These are phyloP conservation scores for Cephus nigrinus DNA, from an alignment of 2,888 invertebrate species.

Conservation along the genomic window DNA sequence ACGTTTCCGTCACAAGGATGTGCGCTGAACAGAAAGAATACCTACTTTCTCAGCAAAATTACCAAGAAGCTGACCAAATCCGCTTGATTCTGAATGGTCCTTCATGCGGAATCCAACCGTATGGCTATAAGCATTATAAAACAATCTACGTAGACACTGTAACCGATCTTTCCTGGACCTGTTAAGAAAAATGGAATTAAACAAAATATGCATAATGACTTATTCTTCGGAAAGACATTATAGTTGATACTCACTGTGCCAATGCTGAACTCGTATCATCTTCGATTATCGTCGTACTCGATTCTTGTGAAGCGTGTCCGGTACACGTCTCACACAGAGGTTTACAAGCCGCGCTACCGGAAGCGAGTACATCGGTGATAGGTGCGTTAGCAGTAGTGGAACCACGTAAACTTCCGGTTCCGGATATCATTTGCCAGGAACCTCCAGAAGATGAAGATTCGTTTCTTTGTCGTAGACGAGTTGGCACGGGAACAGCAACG, in stretches of 20 bases:
- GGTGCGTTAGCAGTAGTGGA: constrained; percentile 66
- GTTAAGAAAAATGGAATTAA: constrained; percentile 29
- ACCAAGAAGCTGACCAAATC: constrained; percentile 68
- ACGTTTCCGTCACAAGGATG: constrained; percentile 58
- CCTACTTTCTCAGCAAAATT: constrained; percentile 73
- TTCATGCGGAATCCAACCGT: constrained; percentile 69
- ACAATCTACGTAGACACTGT: constrained; percentile 69
- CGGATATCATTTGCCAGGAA: constrained; percentile 79
- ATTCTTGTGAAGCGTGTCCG: constrained; percentile 64
- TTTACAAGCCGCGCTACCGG: constrained; percentile 50
- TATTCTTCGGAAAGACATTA: not conserved
- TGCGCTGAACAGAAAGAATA: constrained; percentile 63
- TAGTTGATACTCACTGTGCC: constrained; percentile 42
- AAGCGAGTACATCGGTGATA: constrained; percentile 50
- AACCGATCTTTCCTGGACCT: constrained; percentile 69
- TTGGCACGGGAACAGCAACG: constrained; percentile 73
- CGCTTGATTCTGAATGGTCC: constrained; percentile 67
- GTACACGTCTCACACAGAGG: constrained; percentile 53
- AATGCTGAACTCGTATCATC: constrained; percentile 55
- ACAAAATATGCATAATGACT: constrained; percentile 8
- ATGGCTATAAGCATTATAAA: constrained; percentile 70
- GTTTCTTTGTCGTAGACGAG: constrained; percentile 69
- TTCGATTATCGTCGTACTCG: constrained; percentile 65
- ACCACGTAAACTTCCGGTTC: constrained; percentile 74
- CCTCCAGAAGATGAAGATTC: constrained; percentile 72